phyloP scores from a whole-genome alignment of 2,888 invertebrate species.

The Mesoligia furuncula region DNA sequence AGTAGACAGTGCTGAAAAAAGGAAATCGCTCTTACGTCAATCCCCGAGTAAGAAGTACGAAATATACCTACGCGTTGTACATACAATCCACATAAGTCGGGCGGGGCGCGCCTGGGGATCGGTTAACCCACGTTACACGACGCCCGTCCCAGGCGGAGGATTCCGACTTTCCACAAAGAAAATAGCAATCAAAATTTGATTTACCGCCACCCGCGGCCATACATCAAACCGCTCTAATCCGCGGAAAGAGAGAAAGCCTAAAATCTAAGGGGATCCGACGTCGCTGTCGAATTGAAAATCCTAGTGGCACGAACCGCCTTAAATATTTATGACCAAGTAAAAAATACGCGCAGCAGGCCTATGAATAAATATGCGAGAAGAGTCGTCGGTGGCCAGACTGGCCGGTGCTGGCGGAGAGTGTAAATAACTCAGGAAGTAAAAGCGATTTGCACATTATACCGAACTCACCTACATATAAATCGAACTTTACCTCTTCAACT shows the following conservation, averaged over 20 bases:
- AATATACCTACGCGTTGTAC: slow-evolving; percentile 71
- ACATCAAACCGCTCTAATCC: slow-evolving; percentile 89
- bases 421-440: slow-evolving; percentile 62
- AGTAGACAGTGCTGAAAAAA: slow-evolving; percentile 40
- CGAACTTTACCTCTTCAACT: background rate
- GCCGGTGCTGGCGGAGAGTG: slow-evolving; percentile 50
- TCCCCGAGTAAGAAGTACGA: slow-evolving; percentile 76
- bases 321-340: slow-evolving; percentile 88
- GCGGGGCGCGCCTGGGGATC: slow-evolving; percentile 83
- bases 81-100: slow-evolving; percentile 82
- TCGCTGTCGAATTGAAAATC: slow-evolving; percentile 88
- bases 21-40: slow-evolving; percentile 71
- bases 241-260: slow-evolving; percentile 86
- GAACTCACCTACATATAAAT: slow-evolving; percentile 24
- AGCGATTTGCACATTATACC: slow-evolving; percentile 47
- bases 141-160: slow-evolving; percentile 83
- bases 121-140: slow-evolving; percentile 87
- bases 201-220: slow-evolving; percentile 89
- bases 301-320: slow-evolving; percentile 81
- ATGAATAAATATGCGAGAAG: slow-evolving; percentile 83
- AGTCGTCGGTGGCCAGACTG: slow-evolving; percentile 52
- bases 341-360: slow-evolving; percentile 80
- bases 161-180: slow-evolving; percentile 89
- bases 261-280: slow-evolving; percentile 86
- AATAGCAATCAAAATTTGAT: slow-evolving; percentile 91